A percentile compares a stretch with the other conserved stretches of the same genome.
phyloP scores from a whole-genome alignment of 2,113 vertebrate genomes.

The Aix galericulata region DNA sequence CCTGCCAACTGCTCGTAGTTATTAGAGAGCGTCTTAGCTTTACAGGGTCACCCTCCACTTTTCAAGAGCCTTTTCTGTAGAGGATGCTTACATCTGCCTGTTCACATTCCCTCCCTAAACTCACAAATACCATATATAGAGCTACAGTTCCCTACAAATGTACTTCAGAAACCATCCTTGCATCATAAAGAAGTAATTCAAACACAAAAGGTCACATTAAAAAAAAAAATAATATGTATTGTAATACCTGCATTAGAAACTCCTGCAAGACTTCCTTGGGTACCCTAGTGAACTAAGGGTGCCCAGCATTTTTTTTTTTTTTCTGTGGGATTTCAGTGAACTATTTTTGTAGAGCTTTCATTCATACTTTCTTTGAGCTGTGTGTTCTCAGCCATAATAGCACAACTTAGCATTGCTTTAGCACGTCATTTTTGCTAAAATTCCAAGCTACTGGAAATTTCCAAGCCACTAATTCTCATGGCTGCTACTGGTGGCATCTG shows the following conservation, averaged over 20 bases:
- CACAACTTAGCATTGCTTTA: not conserved
- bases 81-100: not conserved
- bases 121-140: not conserved
- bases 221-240: not conserved
- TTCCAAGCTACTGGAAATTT: not conserved
- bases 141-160: not conserved
- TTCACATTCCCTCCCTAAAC: not conserved
- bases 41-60: not conserved
- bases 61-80: not conserved
- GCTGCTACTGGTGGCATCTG: not conserved
- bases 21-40: not conserved
- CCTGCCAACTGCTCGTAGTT: conserved; percentile 9
- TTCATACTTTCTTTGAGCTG: not conserved
- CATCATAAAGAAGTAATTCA: not conserved
- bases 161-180: not conserved
- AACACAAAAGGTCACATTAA: not conserved
- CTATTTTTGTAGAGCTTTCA: not conserved
- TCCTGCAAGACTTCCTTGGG: not conserved
- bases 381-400: not conserved
- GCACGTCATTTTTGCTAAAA: not conserved
- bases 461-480: not conserved
- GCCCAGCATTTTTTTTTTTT: not conserved
- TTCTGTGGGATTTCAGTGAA: not conserved
- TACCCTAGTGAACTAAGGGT: not conserved
- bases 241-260: not conserved